Evolutionary conservation across 2,888 invertebrate genomes (phyloP).

Genomic region (Meta bourneti): DNA sequence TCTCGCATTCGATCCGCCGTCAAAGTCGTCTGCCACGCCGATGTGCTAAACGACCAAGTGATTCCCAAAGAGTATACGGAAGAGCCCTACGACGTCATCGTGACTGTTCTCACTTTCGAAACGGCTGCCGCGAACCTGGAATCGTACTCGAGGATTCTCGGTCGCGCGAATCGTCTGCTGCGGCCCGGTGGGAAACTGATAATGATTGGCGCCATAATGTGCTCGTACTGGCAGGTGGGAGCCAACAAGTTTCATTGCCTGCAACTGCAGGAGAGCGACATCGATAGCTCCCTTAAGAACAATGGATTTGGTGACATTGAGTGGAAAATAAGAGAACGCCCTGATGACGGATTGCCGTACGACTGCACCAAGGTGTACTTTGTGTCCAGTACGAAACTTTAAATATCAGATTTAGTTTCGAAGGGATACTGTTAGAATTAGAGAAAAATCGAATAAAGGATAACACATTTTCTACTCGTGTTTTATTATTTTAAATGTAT

Average conservation of each 20-base stretch:
- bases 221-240: constrained; percentile 60
- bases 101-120: constrained; percentile 51
- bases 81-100: constrained; percentile 39
- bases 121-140: constrained; percentile 41
- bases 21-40: constrained; percentile 46
- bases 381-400: constrained; percentile 43
- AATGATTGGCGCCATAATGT: constrained; percentile 31
- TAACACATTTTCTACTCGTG: too few relatives aligned
- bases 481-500: too few relatives aligned
- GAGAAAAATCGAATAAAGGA: too few relatives aligned
- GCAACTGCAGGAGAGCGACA: constrained; percentile 10
- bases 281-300: background rate
- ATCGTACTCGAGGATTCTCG: constrained; percentile 41
- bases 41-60: constrained; percentile 50
- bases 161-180: constrained; percentile 19
- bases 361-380: constrained; percentile 56
- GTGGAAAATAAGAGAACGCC: constrained; percentile 25
- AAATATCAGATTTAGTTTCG: background rate
- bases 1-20: constrained; percentile 46
- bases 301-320: constrained; percentile 42
- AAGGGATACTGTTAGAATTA: background rate
- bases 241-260: constrained; percentile 54
- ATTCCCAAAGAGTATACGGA: constrained; percentile 32
- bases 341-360: constrained; percentile 40
- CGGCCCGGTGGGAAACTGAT: constrained; percentile 25